A percentile compares a stretch with the other conserved stretches of the same genome.
Conservation (phyloP, 2,113 vertebrate species). For the Dissostichus mawsoni region DNA sequence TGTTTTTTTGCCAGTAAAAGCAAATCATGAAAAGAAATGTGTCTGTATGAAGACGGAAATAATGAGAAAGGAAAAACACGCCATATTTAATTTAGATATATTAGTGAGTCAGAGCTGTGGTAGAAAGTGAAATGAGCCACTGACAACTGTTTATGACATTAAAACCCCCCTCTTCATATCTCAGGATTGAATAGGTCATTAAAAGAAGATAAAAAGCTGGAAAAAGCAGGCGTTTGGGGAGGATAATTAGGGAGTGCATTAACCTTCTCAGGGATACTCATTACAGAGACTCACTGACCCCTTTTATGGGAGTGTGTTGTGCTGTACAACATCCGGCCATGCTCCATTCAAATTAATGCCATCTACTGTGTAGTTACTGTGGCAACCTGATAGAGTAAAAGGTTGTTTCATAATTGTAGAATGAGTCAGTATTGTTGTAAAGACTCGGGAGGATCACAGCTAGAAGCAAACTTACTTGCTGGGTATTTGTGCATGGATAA, state of each 20-base stretch:
- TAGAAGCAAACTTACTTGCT: neutral
- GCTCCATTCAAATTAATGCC: constrained; percentile 27
- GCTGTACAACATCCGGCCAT: constrained; percentile 37
- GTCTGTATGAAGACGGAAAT: constrained; percentile 1
- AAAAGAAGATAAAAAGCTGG: constrained; percentile 50
- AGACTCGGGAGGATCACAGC: neutral
- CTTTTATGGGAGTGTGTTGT: constrained; percentile 44
- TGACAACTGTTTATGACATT: constrained; percentile 36
- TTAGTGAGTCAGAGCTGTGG: neutral
- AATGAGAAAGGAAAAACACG: constrained; percentile 11
- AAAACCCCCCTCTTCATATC: constrained; percentile 35
- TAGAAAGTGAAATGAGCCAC: constrained; percentile 10
- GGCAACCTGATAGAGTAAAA: constrained; percentile 49
- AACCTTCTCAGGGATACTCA: constrained; percentile 64
- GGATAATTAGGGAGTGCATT: constrained; percentile 64
- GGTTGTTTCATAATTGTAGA: constrained; percentile 31
- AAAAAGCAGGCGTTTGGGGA: constrained; percentile 34
- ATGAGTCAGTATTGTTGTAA: constrained; percentile 20
- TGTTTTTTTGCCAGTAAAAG: neutral
- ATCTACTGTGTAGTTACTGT: constrained; percentile 55
- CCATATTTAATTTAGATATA: constrained; percentile 5
- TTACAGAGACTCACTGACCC: constrained; percentile 54
- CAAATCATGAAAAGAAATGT: constrained; percentile 16
- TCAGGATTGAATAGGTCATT: constrained; percentile 32
- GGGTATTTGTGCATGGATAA: neutral